Evolutionary conservation across 2,888 invertebrate genomes (phyloP), one percentile per base, ranked within the genome.

Genomic region (Meteorus cinctellus): DNA sequence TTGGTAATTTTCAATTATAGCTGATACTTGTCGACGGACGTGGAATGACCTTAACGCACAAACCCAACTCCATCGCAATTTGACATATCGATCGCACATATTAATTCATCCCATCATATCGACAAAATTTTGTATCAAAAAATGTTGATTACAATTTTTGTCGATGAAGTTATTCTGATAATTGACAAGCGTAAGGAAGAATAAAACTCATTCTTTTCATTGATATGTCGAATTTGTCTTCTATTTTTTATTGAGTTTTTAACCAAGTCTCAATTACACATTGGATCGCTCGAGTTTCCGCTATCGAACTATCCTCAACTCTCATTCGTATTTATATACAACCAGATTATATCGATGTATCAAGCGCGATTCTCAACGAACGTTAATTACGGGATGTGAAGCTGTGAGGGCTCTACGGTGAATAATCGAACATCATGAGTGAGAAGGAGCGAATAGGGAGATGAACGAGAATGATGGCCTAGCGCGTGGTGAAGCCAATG

Each of bases 301-400:
- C 65, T 65, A 65, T 65, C 65, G 41, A 65, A 36, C 36, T 65
- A 65, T 65, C 41, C 65, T n/a, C 65, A 65, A 41, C 19, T 65
- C 65, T 65, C 65, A 65, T 65, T 65, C 65, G 4, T 19, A 19
- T 63, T 27, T 29, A 62, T 62, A 41, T 41, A 65, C 41, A n/a
- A 41, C 36, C 5, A 65, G 65, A 24, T 59, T 71, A 41, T 55
- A 34, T 71, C 59, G 71, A 71, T 62, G 55, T 60, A 62, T 71
- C 27, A 71, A 41, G 62, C 41, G 60, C 29, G 41, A 62, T 71
- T 71, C 36, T 71, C 60, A 24, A 71, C 31, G 45, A 60, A 71
- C 71, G 71, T 71, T 71, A 71, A 71, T 71, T 71, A 71, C 60
- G 62, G 62, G 41, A 62, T 62, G 60, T 41, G 29, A 60, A 60